Base-by-base conservation (phyloP, 2,797 vertebrate genomes). In the Pseudopleuronectes americanus region DNA sequence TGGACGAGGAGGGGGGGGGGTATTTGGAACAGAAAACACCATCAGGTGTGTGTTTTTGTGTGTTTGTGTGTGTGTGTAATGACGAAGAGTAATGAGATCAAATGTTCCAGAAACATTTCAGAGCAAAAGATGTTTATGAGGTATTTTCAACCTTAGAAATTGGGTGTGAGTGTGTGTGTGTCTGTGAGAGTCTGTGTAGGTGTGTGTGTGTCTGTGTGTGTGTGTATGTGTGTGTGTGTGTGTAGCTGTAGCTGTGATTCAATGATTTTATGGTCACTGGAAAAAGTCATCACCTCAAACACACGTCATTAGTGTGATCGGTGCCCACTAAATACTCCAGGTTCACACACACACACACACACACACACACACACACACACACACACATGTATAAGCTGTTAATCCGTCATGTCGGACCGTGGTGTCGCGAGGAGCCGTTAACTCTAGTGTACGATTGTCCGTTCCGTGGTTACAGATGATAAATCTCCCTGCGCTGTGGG, bases 401-500 rank as follows among this genome's bases (percentile, higher is more conserved):
- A 79, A 87, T 85, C 75, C 74, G 74, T 79, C 59, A 61, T 63
- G 62, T 75, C 51, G 48, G 31, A 24, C 51, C 0, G 57, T 45
- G 71, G 59, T 63, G 83, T 74, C 47, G 24, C 59, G 66, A 65
- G 76, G 1, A 72, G 75, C 80, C 47, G 81, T 83, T 81, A 84
- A 80, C 71, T 68, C 24, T 47, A 43, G 52, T 70, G 68, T 83
- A 19, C 21, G 56, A 81, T 26, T 85, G 87, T 90, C 89, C 74
- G 74, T 68, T 83, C 68, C 60, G 74, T 24, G 19, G 71, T 79
- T 75, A 54, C 80, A 76, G 56, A 70, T 82, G 43, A 83, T 92
- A 89, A 90, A 90, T 92, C 86, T 89, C 45, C 61, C 74, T 55
- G 53, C 56, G 2, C 77, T 60, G 71, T 71, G 45, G 65, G 71